Conservation (phyloP, 1,140 invertebrate species). For the Listronotus bonariensis region DNA sequence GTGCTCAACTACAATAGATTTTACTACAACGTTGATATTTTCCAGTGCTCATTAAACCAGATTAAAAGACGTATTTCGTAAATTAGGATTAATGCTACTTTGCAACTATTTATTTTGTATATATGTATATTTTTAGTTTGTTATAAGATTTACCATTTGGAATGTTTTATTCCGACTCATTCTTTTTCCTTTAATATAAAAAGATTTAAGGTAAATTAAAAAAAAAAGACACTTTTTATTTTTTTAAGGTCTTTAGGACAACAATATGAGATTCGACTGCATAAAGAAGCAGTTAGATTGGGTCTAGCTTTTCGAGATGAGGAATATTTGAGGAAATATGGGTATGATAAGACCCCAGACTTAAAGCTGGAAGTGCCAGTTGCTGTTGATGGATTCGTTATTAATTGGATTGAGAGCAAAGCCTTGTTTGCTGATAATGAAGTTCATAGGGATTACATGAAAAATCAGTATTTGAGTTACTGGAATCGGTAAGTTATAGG, state of each 20-base stretch:
- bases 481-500: constrained; percentile 74
- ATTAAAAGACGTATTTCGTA: too few species aligned
- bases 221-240: too few species aligned
- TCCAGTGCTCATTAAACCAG: too few species aligned
- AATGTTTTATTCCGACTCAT: too few species aligned
- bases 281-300: constrained; percentile 62
- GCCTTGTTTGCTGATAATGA: constrained; percentile 87
- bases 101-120: too few species aligned
- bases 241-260: constrained; percentile 68
- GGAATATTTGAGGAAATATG: constrained; percentile 74
- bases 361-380: constrained; percentile 89
- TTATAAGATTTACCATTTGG: too few species aligned
- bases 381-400: constrained; percentile 80
- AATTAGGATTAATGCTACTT: too few species aligned
- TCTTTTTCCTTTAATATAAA: too few species aligned
- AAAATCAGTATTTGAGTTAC: constrained; percentile 87
- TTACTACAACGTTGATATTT: too few species aligned
- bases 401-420: constrained; percentile 98
- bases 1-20: too few species aligned
- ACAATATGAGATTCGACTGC: constrained; percentile 75
- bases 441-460: constrained; percentile 81
- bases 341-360: constrained; percentile 96
- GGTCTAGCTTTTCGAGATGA: constrained; percentile 80
- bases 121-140: too few species aligned
- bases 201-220: too few species aligned